Percentiles rank a stretch among this genome's conserved stretches.
Conservation (phyloP, 2,113 vertebrate species). For the Hystrix cristata region DNA sequence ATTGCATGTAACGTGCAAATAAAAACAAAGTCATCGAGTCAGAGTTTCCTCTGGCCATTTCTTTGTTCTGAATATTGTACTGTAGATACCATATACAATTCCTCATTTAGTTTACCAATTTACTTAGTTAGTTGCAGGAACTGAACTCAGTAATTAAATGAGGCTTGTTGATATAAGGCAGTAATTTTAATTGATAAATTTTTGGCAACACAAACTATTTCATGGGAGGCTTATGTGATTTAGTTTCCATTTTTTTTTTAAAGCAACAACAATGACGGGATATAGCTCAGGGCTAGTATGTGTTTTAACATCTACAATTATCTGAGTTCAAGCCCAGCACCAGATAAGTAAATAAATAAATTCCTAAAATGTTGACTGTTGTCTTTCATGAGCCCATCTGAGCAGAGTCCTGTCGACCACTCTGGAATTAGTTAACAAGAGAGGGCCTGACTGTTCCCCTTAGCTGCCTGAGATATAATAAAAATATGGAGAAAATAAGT, state of each 20-base stretch:
- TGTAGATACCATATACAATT: background rate
- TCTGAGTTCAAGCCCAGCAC: background rate
- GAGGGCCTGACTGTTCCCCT: background rate
- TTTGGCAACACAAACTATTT: background rate
- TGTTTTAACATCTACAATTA: background rate
- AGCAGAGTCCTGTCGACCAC: background rate
- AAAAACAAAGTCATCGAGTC: background rate
- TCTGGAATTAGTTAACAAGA: background rate
- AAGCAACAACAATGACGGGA: background rate
- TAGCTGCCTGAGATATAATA: background rate
- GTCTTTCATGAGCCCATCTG: background rate
- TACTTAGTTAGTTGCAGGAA: background rate
- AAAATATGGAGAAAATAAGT: background rate
- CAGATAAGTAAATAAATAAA: background rate
- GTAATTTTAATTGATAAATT: background rate
- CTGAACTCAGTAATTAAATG: background rate
- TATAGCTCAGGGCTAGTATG: too few species aligned
- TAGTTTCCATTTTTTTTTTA: background rate
- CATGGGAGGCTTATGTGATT: background rate
- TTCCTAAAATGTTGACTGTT: background rate
- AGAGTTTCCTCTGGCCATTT: background rate
- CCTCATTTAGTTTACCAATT: background rate
- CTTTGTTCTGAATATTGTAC: background rate
- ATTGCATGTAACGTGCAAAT: background rate
- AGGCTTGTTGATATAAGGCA: background rate